Evolutionary conservation across 2,888 invertebrate genomes (phyloP), one percentile per base, ranked within the genome.

Genomic region (Chrysolina oricalcia): DNA sequence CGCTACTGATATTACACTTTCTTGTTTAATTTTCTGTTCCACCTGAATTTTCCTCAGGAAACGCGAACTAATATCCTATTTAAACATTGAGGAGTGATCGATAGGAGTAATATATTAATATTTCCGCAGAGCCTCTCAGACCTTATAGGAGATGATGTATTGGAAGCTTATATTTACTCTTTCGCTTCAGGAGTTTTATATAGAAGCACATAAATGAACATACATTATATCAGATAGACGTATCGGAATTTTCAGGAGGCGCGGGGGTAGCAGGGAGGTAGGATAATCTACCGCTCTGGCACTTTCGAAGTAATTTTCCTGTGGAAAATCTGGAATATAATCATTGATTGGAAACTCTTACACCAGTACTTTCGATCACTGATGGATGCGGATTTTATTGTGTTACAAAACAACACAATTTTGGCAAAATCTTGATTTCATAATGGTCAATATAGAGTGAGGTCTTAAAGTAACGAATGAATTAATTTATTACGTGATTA

Each of bases 131-230:
- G 66, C 17, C 46, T 48, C 43, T 23, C 27, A 46, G 41, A 1
- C 23, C 41, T 23, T 66, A 66, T 66, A 41, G 48, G 1, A 23
- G 11, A 46, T 66, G 66, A 66, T 66, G 66, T 66, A 66, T 66
- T 46, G n/a, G 46, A 46, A 66, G 21, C 48, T 23, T 64, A 64
- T 41, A 43, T 66, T 46, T 15, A 48, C 66, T 46, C 48, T 66
- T 43, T 19, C 41, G 66, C 48, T 43, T 9, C 13, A 21, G 4
- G 15, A 10, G 21, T 46, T 66, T 15, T 48, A 43, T 41, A 64
- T 64, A 21, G 19, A 43, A 11, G 43, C 43, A 35, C 40, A 64
- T 21, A 64, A 64, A 43, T 43, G 64, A 64, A 43, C 64, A 43
- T 43, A 59, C 35, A 59, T 59, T 59, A 59, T 59, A 59, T 23